Evolutionary conservation across 2,888 invertebrate species (phyloP), one percentile per base, ranked within the genome.

Genomic region (Pristionchus maxplancki): DNA sequence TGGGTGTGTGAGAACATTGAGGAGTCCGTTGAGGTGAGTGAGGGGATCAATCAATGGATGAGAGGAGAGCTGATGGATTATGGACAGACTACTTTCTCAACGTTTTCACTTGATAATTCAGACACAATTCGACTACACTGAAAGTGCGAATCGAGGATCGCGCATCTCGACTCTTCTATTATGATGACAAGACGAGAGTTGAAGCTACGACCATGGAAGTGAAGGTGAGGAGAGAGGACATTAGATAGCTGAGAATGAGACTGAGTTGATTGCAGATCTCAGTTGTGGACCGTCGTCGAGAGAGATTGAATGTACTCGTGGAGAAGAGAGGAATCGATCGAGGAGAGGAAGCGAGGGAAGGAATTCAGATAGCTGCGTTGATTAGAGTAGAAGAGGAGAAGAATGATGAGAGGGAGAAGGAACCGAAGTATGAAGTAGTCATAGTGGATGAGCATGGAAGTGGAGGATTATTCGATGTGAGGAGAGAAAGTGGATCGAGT

Each of bases 1-100:
- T 82, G 98, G 98, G 31, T 83, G 82, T 53, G 37, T 83, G 17
- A 48, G 82, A n/a, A 83, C 82, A 50, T 3, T 83, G 34, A 83
- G 82, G 53, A 83, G 82, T 53, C 82, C 82, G n/a, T 34, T 82
- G 62, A 83, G 87, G 71, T 58, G 31, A 71, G 67, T 8, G n/a
- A 20, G n/a, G n/a, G n/a, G n/a, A n/a, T 28, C 6, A 64, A 86
- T 15, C 17, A n/a, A n/a, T n/a, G n/a, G n/a, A n/a, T 50, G 50
- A 50, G 17, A 50, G 50, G 11, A 50, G 9, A 64, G 28, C 28
- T 24, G n/a, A 17, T 64, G 11, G 15, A 17, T 28, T 64, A n/a
- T 17, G 9, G 8, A n/a, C 11, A n/a, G n/a, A n/a, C n/a, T n/a
- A n/a, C n/a, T n/a, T n/a, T n/a, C n/a, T n/a, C n/a, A n/a, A n/a